phyloP scores from a whole-genome alignment of 2,888 invertebrate species.

The Machimus atricapillus region DNA sequence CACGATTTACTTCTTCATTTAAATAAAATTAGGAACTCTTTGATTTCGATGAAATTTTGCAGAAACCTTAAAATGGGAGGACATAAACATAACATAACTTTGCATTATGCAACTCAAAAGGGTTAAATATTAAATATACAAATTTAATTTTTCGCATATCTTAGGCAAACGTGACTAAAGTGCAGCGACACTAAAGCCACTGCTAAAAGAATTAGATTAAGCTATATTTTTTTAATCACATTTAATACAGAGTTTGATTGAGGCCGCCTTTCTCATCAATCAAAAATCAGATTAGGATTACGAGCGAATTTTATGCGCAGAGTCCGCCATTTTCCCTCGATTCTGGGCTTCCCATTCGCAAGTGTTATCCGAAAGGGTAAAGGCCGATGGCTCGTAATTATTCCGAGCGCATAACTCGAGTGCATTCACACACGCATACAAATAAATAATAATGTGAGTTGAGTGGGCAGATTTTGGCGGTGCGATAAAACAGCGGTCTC shows the following conservation, averaged over 20 bases:
- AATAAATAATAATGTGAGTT: not conserved
- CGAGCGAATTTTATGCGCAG: not conserved
- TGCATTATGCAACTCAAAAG: too few species aligned
- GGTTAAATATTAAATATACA: too few species aligned
- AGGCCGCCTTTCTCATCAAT: not conserved
- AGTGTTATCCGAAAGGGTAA: not conserved
- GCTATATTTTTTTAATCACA: not conserved
- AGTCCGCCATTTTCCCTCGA: slow-evolving; percentile 6
- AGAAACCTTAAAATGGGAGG: too few species aligned
- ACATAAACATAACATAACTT: too few species aligned
- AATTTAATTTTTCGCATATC: too few species aligned
- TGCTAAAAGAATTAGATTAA: too few species aligned
- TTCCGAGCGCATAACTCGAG: not conserved
- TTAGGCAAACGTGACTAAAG: too few species aligned
- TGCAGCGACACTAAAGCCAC: too few species aligned
- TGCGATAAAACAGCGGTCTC: not conserved
- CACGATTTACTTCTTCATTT: too few species aligned
- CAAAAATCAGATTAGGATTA: not conserved
- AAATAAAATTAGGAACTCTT: too few species aligned
- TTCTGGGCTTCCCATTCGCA: slow-evolving; percentile 10
- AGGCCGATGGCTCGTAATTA: not conserved
- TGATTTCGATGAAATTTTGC: too few species aligned
- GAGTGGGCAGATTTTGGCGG: slow-evolving; percentile 1
- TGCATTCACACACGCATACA: not conserved
- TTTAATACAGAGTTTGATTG: not conserved